Evolutionary conservation across 2,888 invertebrate genomes (phyloP).

Genomic region (Allygus modestus): DNA sequence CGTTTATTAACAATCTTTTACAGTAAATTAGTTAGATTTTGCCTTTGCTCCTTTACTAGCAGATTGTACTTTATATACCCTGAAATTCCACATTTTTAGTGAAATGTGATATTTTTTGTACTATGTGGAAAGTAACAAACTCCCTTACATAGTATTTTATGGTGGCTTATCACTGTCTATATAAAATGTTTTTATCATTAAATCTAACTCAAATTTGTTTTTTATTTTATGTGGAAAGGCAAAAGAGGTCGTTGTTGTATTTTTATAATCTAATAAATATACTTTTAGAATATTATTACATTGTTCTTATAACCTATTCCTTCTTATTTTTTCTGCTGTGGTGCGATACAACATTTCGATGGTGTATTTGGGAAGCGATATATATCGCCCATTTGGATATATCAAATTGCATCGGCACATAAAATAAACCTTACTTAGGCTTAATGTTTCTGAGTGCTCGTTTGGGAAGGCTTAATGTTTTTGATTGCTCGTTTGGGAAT

Average conservation of each 20-base stretch:
- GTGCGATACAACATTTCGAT: too few relatives aligned
- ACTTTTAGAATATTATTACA: constrained; percentile 34
- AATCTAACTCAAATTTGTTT: background rate
- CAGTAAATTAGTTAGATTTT: background rate
- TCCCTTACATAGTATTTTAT: background rate
- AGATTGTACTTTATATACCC: background rate
- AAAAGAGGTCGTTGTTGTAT: constrained; percentile 46
- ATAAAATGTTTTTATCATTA: background rate
- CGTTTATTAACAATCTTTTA: background rate
- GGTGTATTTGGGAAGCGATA: too few relatives aligned
- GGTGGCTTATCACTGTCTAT: constrained; percentile 28
- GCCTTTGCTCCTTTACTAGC: background rate
- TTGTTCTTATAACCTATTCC: background rate
- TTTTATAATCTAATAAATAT: constrained; percentile 58
- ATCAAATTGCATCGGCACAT: too few relatives aligned
- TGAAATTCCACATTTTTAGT: background rate
- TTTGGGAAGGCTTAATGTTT: too few relatives aligned
- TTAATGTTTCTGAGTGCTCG: too few relatives aligned
- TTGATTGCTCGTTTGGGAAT: too few relatives aligned
- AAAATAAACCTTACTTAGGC: too few relatives aligned
- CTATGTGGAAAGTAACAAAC: background rate
- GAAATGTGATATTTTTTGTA: background rate
- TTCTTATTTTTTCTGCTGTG: too few relatives aligned
- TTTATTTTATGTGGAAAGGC: constrained; percentile 37
- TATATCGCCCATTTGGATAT: too few relatives aligned